phyloP scores from a whole-genome alignment of 2,113 vertebrate genomes.

The Cyanoramphus novaezelandiae region DNA sequence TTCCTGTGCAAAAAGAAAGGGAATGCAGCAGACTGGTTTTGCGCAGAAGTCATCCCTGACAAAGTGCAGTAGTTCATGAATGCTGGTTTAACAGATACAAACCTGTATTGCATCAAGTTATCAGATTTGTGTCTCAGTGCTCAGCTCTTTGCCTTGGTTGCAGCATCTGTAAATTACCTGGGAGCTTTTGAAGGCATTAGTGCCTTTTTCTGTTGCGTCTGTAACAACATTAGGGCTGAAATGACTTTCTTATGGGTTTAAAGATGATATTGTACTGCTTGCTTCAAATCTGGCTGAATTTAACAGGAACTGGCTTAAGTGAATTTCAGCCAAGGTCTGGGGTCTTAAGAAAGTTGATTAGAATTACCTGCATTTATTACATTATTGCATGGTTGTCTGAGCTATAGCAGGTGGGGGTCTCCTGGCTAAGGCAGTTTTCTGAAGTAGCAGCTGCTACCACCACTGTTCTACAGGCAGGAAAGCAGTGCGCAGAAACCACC shows the following conservation, averaged over 20 bases:
- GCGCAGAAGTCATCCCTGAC: not conserved
- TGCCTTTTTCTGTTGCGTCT: not conserved
- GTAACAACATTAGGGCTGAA: conserved; percentile 14
- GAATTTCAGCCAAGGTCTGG: not conserved
- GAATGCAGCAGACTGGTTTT: not conserved
- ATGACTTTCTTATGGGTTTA: not conserved
- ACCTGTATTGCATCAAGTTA: not conserved
- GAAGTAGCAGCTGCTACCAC: not conserved
- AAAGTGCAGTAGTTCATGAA: not conserved
- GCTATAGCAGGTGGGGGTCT: not conserved
- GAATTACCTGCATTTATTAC: not conserved
- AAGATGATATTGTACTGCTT: not conserved
- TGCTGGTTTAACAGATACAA: not conserved
- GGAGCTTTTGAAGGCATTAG: conserved; percentile 5
- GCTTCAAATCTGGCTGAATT: conserved; percentile 1
- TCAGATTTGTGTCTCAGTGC: not conserved
- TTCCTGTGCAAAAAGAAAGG: not conserved
- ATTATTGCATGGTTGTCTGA: accelerated
- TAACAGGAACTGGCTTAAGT: not conserved
- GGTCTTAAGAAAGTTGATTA: not conserved
- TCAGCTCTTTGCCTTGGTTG: not conserved
- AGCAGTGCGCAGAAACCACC: accelerated
- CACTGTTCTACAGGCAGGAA: not conserved
- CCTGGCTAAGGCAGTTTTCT: not conserved
- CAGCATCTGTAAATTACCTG: conserved; percentile 1